These are phyloP conservation scores for Chironomus tepperi DNA, from an alignment of 1,140 invertebrate genomes.

Conservation along the genomic window DNA sequence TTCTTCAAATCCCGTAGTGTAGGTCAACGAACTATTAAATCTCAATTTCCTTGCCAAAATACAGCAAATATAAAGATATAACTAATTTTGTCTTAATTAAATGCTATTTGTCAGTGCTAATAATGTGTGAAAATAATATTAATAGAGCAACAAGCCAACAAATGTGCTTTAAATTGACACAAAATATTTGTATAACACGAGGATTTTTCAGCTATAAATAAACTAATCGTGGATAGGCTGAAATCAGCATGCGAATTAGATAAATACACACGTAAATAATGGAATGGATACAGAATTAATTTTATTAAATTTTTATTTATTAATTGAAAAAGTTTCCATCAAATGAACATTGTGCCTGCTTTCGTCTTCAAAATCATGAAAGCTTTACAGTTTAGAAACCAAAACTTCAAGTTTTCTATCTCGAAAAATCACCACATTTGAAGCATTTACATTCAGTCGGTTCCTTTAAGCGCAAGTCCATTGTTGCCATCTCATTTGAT, in stretches of 20 bases:
- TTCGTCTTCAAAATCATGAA: neutral
- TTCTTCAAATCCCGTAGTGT: neutral
- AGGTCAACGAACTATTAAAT: conserved; percentile 2
- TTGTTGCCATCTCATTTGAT: conserved; percentile 50
- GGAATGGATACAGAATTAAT: neutral
- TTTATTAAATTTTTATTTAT: neutral
- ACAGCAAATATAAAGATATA: neutral
- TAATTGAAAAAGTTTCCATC: conserved; percentile 4
- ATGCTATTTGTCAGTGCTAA: neutral
- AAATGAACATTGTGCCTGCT: conserved; percentile 15
- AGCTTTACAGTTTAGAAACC: neutral
- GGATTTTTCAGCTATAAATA: neutral
- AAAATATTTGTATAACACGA: neutral
- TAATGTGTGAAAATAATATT: neutral
- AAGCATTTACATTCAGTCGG: conserved; percentile 82
- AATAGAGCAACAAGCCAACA: neutral
- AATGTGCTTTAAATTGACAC: neutral
- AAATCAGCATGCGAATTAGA: neutral
- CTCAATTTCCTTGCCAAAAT: neutral
- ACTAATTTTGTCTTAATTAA: neutral
- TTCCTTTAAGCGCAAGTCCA: conserved; percentile 74
- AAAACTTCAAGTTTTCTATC: conserved; percentile 41
- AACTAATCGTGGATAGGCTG: neutral
- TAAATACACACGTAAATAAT: neutral
- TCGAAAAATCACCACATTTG: conserved; percentile 70